A percentile compares a stretch with the other conserved stretches of the same genome.
Conservation (phyloP, 2,113 vertebrate species). For the Catharus minimus region DNA sequence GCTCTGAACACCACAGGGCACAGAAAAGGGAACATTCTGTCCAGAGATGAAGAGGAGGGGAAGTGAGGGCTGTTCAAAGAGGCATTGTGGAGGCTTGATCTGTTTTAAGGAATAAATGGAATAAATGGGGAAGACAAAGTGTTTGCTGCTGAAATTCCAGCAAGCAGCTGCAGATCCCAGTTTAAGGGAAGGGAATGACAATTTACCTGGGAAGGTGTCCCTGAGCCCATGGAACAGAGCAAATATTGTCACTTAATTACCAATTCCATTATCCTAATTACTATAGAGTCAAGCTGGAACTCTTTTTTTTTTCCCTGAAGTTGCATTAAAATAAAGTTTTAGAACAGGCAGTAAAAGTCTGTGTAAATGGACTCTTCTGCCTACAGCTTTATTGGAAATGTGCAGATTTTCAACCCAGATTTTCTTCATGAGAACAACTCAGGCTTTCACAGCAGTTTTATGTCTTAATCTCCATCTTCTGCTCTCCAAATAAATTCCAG, state of each 20-base stretch:
- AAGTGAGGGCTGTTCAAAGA: background rate
- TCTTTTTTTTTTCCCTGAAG: background rate
- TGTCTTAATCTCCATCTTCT: background rate
- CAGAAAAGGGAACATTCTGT: background rate
- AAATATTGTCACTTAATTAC: background rate
- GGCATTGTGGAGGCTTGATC: background rate
- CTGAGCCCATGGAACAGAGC: background rate
- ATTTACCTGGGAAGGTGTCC: background rate
- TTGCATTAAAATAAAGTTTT: slow-evolving; percentile 13
- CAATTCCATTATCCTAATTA: slow-evolving; percentile 12
- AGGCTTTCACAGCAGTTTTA: background rate
- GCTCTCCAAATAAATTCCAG: background rate
- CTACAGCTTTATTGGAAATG: background rate
- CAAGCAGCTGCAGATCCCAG: background rate
- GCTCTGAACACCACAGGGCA: background rate
- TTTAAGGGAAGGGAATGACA: background rate
- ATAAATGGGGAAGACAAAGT: background rate
- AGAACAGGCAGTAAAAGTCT: background rate
- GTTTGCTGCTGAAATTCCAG: background rate
- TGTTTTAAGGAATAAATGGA: background rate
- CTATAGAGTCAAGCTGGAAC: background rate
- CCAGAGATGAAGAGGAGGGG: background rate
- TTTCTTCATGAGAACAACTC: background rate
- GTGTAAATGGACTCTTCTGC: background rate
- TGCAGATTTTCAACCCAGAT: background rate